Evolutionary conservation across 2,888 invertebrate species (phyloP), one percentile per base, ranked within the genome.

Genomic region (Hydraecia micacea): DNA sequence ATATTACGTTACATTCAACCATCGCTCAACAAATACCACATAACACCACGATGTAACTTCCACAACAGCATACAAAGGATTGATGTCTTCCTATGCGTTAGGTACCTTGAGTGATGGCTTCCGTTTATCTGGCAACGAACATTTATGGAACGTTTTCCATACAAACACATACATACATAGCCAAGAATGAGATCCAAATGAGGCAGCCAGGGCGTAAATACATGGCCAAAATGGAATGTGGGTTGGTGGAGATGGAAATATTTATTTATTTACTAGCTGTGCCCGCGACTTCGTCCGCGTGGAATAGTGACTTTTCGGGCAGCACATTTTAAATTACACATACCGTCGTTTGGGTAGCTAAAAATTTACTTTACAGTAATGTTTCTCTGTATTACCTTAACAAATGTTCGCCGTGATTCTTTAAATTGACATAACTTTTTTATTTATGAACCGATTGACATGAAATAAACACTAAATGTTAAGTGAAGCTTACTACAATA

Each of bases 11-110:
- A 79, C 8, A 25, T 25, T 39, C 25, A 52, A 21, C 49, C 66
- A 66, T 74, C 49, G 9, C 18, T 63, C 55, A 73, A 58, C 39
- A 66, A 65, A 80, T 8, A 46, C 42, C 28, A 21, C 39, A 11
- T 21, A 58, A 18, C n/a, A 15, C 36, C 28, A 36, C n/a, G 8
- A 65, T 71, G 28, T 9, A 69, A 65, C 68, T 67, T 80, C 70
- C 70, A 36, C 36, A 67, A 73, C 21, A 68, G 39, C 65, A 77
- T 69, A 72, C 58, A 25, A 11, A 2, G 42, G 86, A 84, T 77
- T 85, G 82, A 84, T 84, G 84, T 74, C 77, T 85, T 84, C 84
- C 84, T 81, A 71, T 62, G 25, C 77, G 67, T 6, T 62, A 42
- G 42, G 42, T 42, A 2, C 18, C 36, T 6, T 77, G 84, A 84